Evolutionary conservation across 2,113 vertebrate species (phyloP).

Genomic region (Excalfactoria chinensis): DNA sequence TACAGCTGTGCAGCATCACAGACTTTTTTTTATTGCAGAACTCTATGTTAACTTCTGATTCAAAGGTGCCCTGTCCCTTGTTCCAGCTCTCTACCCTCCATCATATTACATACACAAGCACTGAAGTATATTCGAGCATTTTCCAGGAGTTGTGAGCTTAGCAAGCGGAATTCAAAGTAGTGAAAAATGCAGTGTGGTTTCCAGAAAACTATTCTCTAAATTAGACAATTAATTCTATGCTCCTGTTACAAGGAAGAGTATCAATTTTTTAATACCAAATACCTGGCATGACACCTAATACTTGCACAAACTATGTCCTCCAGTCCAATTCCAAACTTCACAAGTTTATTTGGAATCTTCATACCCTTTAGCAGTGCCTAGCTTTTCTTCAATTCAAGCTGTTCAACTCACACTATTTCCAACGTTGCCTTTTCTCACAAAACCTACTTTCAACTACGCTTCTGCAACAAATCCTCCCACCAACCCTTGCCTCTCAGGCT

Average conservation of each 20-base stretch:
- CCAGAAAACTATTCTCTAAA: background rate
- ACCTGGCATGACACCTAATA: accelerated
- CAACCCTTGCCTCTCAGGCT: background rate
- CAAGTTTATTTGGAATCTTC: background rate
- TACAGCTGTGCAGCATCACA: background rate
- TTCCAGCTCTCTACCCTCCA: background rate
- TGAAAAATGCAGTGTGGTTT: background rate
- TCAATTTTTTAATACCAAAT: background rate
- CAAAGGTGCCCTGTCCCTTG: background rate
- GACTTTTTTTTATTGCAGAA: background rate
- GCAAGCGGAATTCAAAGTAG: background rate
- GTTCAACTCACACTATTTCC: background rate
- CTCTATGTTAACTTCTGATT: background rate
- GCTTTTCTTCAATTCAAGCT: background rate
- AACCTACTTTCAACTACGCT: background rate
- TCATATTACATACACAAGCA: background rate
- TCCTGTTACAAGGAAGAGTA: background rate
- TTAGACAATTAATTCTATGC: background rate
- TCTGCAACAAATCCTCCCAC: background rate
- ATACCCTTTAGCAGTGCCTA: background rate
- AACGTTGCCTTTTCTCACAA: background rate
- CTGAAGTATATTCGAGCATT: background rate
- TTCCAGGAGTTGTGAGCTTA: background rate
- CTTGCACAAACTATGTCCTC: background rate
- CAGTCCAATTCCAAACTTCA: background rate